These are phyloP conservation scores for Elaphurus davidianus DNA, from an alignment of 2,113 vertebrate genomes.

Conservation along the genomic window DNA sequence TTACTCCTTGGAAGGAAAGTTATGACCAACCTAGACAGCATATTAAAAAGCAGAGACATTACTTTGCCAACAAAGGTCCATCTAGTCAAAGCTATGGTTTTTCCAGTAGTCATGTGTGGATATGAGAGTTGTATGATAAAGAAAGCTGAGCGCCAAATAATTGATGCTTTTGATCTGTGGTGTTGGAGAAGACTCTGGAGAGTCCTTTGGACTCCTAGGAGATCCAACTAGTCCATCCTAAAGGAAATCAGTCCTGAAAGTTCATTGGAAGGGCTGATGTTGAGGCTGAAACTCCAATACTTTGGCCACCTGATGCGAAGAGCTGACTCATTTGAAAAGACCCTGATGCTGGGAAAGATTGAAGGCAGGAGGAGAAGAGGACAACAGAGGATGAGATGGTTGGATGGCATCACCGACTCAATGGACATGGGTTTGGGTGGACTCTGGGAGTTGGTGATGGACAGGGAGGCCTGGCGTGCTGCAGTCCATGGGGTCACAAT, in stretches of 20 bases:
- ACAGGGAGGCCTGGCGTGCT: neutral
- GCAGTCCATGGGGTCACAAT: neutral
- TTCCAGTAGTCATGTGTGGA: neutral
- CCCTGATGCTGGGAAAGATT: neutral
- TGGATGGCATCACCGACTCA: neutral
- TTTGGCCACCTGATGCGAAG: neutral
- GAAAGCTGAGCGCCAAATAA: neutral
- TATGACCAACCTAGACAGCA: neutral
- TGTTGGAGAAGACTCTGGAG: neutral
- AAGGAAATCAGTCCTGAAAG: neutral
- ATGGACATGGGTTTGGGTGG: neutral
- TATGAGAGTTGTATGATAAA: neutral
- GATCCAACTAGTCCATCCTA: neutral
- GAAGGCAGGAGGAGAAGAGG: neutral
- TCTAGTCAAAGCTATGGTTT: neutral
- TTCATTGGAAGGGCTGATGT: neutral
- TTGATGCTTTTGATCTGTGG: neutral
- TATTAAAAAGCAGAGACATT: neutral
- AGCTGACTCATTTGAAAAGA: neutral
- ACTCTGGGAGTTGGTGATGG: neutral
- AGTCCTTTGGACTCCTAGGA: neutral
- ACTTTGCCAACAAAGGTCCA: neutral
- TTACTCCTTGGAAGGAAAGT: neutral
- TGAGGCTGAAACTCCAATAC: neutral
- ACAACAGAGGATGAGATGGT: neutral